phyloP scores from a whole-genome alignment of 2,797 vertebrate species.

The Phrynocephalus forsythii region DNA sequence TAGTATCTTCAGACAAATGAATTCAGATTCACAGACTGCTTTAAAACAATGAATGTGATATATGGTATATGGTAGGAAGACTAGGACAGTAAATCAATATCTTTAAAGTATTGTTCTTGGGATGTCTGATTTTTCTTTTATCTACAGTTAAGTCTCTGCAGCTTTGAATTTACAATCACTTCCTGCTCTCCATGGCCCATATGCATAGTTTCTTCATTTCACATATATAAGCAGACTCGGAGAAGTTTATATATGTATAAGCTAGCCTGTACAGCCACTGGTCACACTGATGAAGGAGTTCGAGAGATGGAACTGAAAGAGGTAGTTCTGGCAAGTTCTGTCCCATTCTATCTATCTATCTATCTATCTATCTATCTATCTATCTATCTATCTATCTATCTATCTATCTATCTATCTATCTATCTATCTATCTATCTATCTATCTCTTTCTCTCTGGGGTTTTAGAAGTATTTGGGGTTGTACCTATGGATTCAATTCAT shows the following conservation, averaged over 20 bases:
- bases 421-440: too few relatives aligned
- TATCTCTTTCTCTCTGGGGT: too few relatives aligned
- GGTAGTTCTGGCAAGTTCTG: too few relatives aligned
- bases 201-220: constrained; percentile 16
- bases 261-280: too few relatives aligned
- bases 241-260: too few relatives aligned
- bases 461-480: too few relatives aligned
- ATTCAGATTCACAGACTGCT: constrained; percentile 51
- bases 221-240: neutral
- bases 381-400: too few relatives aligned
- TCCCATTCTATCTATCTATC: too few relatives aligned
- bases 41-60: constrained; percentile 32
- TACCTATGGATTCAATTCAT: neutral
- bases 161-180: neutral
- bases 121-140: constrained; percentile 31
- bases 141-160: constrained; percentile 8
- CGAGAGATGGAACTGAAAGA: too few relatives aligned
- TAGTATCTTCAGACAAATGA: constrained; percentile 57
- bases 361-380: too few relatives aligned
- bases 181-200: constrained; percentile 27
- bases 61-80: constrained; percentile 32
- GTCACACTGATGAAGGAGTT: too few relatives aligned
- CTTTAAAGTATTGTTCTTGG: constrained; percentile 59
- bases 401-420: too few relatives aligned
- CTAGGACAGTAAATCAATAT: constrained; percentile 58